Evolutionary conservation across 92 coral and sea anemone species (phyloP), one percentile per base, ranked within the genome.

Genomic region (Ricordea florida): DNA sequence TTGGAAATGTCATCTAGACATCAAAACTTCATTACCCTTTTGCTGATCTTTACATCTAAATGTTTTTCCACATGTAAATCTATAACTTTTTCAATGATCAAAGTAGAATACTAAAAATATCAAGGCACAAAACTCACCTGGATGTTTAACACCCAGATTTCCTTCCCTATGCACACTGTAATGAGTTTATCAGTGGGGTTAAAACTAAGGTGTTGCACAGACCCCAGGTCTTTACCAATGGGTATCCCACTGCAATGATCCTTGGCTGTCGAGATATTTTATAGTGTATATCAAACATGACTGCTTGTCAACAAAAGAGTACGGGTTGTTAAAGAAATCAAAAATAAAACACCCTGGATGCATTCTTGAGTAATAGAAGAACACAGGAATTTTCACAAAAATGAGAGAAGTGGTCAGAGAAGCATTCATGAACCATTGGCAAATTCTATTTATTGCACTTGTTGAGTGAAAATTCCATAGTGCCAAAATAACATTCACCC

Each of bases 211-310:
- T 96, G 96, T 37, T 88, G 97, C 11, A 96, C 91, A 83, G n/a
- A 50, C 30, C 99, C 99, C 32, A 96, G 52, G 58, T 91, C 94
- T 71, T 94, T 94, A 3, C 93, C 98, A 45, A 94, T 85, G 9
- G 90, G 77, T 31, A 80, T 47, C 1, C 72, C 82, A 53, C 77
- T 70, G 21, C 65, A 53, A 5, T 70, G 77, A 56, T 70, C 77
- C 38, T 65, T 55, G 6, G 77, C 77, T 70, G 44, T 16, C 15
- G 59, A 49, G 13, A 63, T 9, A 32, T 73, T 56, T 51, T 44
- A 57, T 67, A 47, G 7, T 8, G n/a, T 13, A 45, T 17, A 45
- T 43, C n/a, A n/a, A n/a, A n/a, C n/a, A n/a, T n/a, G n/a, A n/a
- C n/a, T n/a, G n/a, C n/a, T n/a, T n/a, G n/a, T n/a, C n/a, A n/a